Evolutionary conservation across 2,797 vertebrate species (phyloP), one percentile per base, ranked within the genome.

Genomic region (Dicrostonyx torquatus): DNA sequence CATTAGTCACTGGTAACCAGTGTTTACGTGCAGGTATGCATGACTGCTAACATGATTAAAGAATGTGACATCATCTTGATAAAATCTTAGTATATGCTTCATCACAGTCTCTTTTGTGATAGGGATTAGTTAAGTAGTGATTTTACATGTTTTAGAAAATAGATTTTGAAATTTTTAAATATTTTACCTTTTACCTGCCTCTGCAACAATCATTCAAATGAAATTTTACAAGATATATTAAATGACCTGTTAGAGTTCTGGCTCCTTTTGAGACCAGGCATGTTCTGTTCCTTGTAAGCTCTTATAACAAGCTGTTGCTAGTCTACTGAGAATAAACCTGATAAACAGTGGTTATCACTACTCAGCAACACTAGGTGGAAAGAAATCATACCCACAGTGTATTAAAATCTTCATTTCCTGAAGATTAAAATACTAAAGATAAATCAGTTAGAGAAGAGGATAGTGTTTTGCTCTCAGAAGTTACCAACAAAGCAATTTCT

Each of bases 1-100:
- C 70, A 62, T 87, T 75, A 95, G 97, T 94, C 97, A 93, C 17
- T 60, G 58, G 85, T 72, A 94, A 96, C 50, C 90, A 93, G 0
- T 2, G 93, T 86, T 84, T 24, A 90, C n/a, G 87, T 48, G 76
- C 34, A 92, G 80, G n/a, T 79, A 94, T 15, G 26, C 78, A 85
- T 73, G 55, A 18, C 9, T 37, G 34, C 48, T 60, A 76, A 73
- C 26, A 1, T 95, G 8, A 0, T 3, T 79, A 20, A 93, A 90
- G 48, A 6, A 90, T 66, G 18, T 45, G n/a, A 91, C 72, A 83
- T 48, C 60, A 55, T 90, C n/a, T 14, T 95, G 84, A 86, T 43
- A 86, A 40, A 89, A 92, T 24, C 40, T 92, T 6, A 66, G 29
- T 0, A 0, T 14, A 24, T 14, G 2, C 31, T 80, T 89, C 87